Evolutionary conservation across 2,113 vertebrate genomes (phyloP).

Genomic region (Egretta garzetta): DNA sequence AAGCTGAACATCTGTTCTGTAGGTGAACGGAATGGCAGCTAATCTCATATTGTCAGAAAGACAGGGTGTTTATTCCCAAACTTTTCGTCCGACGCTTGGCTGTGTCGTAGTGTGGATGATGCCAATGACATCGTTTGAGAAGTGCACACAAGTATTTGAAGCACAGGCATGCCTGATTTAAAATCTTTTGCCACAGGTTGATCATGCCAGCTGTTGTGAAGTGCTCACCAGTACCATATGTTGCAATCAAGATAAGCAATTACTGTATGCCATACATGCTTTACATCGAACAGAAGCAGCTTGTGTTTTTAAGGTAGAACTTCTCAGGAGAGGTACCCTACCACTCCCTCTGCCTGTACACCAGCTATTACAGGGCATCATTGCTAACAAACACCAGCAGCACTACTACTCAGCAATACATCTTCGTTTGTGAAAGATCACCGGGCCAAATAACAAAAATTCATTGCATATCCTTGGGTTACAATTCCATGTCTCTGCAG

Average conservation of each 20-base stretch:
- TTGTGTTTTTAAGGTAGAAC: background rate
- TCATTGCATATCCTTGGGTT: background rate
- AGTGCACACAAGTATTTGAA: slow-evolving; percentile 8
- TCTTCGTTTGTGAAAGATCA: background rate
- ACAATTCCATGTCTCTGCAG: background rate
- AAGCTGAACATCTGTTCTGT: slow-evolving; percentile 71
- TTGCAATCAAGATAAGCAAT: slow-evolving; percentile 2
- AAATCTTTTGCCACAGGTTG: slow-evolving; percentile 24
- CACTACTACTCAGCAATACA: background rate
- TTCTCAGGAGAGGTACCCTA: background rate
- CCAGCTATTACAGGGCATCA: background rate
- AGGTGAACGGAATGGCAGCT: slow-evolving; percentile 61
- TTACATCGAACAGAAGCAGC: background rate
- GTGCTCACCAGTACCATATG: slow-evolving; percentile 25
- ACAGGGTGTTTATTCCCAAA: slow-evolving; percentile 4
- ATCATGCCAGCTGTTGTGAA: slow-evolving; percentile 49
- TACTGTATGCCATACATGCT: background rate
- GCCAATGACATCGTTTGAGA: slow-evolving; percentile 29
- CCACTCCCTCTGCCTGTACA: background rate
- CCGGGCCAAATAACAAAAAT: background rate
- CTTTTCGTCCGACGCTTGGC: slow-evolving; percentile 50
- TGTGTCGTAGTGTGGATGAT: background rate
- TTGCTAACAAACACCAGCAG: slow-evolving; percentile 1
- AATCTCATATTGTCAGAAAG: slow-evolving; percentile 44
- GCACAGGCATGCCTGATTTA: background rate